Percentiles rank a stretch among this genome's conserved stretches.
Evolutionary conservation across 2,888 invertebrate species (phyloP).

Genomic region (Iphiclides podalirius): DNA sequence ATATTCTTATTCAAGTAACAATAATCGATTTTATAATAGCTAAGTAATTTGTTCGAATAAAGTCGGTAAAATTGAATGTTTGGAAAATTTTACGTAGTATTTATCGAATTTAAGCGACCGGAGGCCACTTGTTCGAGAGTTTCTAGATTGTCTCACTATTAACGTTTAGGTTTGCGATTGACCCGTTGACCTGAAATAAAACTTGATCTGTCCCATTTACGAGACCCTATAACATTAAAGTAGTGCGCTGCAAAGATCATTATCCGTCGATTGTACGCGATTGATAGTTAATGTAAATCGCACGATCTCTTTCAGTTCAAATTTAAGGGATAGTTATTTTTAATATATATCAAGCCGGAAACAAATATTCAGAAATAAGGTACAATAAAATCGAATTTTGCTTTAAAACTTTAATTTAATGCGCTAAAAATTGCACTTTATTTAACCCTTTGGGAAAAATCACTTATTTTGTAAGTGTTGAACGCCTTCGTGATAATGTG

Average conservation of each 20-base stretch:
- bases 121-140: slow-evolving; percentile 16
- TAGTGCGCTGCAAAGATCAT: slow-evolving; percentile 11
- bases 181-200: slow-evolving; percentile 21
- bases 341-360: no score
- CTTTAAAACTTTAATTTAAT: no score
- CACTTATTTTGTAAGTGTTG: no score
- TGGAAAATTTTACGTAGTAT: slow-evolving; percentile 8
- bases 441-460: no score
- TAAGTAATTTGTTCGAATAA: background rate
- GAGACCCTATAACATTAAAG: slow-evolving; percentile 18
- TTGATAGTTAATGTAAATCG: slow-evolving; percentile 10
- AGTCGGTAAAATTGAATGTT: background rate
- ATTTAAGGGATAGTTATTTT: background rate
- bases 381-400: no score
- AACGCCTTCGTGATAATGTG: no score
- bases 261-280: slow-evolving; percentile 11
- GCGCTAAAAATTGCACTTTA: no score
- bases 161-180: slow-evolving; percentile 16
- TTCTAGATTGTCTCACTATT: slow-evolving; percentile 19
- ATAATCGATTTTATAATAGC: no score
- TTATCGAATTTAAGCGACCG: slow-evolving; percentile 7
- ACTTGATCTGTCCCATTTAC: slow-evolving; percentile 20
- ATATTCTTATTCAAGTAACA: no score
- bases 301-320: background rate
- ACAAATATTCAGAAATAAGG: no score